These are phyloP conservation scores for Zalophus californianus DNA, from an alignment of 2,797 vertebrate species.

Conservation along the genomic window DNA sequence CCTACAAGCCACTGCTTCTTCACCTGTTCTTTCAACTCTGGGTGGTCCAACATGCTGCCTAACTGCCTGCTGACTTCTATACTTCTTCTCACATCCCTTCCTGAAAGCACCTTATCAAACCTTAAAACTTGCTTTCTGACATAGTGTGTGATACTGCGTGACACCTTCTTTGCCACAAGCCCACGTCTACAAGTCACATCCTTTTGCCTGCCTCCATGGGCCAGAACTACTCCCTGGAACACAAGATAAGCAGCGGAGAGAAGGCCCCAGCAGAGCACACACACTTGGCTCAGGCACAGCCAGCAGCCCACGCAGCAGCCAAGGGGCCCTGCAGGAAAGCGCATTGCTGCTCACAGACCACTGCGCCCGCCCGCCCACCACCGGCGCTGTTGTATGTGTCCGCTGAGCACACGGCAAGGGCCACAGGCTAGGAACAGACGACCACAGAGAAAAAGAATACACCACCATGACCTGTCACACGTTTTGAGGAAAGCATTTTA, in stretches of 20 bases:
- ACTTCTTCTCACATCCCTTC: slow-evolving; percentile 18
- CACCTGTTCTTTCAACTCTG: not conserved
- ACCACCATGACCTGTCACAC: not conserved
- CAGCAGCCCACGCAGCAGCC: not conserved
- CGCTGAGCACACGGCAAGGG: not conserved
- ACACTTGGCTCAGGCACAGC: not conserved
- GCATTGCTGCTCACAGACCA: not conserved
- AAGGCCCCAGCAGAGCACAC: not conserved
- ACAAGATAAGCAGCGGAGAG: slow-evolving; percentile 32
- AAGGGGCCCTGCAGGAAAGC: not conserved
- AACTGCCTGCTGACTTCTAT: not conserved
- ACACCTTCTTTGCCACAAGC: not conserved
- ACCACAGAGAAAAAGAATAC: not conserved
- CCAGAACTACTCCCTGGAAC: slow-evolving; percentile 32
- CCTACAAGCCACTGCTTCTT: not conserved
- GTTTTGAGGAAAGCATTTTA: slow-evolving; percentile 13
- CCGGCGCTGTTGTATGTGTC: too few relatives aligned
- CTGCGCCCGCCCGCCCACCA: fast-evolving
- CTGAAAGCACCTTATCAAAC: not conserved
- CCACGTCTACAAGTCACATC: not conserved
- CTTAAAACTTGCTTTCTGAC: slow-evolving; percentile 17
- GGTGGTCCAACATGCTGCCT: not conserved
- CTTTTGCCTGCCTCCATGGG: not conserved
- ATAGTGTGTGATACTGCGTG: not conserved
- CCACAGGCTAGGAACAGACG: not conserved